A percentile compares a stretch with the other conserved stretches of the same genome.
These are phyloP conservation scores for Brachionus calyciflorus DNA, from an alignment of 1,140 invertebrate species.

Conservation along the genomic window DNA sequence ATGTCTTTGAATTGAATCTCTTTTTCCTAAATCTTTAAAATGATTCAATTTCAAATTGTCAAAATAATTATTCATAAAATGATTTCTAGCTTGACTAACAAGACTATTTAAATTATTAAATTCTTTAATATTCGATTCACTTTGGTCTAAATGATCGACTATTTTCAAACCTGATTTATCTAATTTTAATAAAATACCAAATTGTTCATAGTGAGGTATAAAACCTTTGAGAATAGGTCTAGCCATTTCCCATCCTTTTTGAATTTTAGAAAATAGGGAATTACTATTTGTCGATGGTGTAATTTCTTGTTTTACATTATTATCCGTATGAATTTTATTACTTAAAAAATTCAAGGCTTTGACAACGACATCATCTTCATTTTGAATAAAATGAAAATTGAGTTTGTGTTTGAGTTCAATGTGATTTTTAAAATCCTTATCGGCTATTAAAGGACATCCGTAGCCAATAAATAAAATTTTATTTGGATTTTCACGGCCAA, in stretches of 20 bases:
- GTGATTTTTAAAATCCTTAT: conserved; percentile 12
- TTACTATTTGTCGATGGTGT: not conserved
- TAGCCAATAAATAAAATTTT: conserved; percentile 19
- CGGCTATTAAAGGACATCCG: conserved; percentile 8
- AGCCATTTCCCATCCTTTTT: not conserved
- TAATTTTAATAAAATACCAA: not conserved
- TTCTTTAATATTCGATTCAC: not conserved
- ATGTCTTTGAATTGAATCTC: not conserved
- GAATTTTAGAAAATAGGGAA: not conserved
- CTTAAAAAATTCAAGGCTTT: not conserved
- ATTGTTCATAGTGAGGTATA: not conserved
- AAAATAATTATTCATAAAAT: conserved; percentile 28
- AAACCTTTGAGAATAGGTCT: not conserved
- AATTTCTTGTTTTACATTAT: not conserved
- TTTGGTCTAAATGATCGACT: not conserved
- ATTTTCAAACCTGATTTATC: not conserved
- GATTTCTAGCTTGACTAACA: not conserved
- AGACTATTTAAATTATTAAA: not conserved
- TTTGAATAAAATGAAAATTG: conserved; percentile 33
- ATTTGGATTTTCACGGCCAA: not conserved
- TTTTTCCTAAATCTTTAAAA: not conserved
- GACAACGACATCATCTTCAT: conserved; percentile 10
- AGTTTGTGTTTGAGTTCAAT: not conserved
- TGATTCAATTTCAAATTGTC: not conserved
- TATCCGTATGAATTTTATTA: conserved; percentile 6